These are phyloP conservation scores for Ormia ochracea DNA, from an alignment of 2,888 invertebrate genomes.

Conservation along the genomic window DNA sequence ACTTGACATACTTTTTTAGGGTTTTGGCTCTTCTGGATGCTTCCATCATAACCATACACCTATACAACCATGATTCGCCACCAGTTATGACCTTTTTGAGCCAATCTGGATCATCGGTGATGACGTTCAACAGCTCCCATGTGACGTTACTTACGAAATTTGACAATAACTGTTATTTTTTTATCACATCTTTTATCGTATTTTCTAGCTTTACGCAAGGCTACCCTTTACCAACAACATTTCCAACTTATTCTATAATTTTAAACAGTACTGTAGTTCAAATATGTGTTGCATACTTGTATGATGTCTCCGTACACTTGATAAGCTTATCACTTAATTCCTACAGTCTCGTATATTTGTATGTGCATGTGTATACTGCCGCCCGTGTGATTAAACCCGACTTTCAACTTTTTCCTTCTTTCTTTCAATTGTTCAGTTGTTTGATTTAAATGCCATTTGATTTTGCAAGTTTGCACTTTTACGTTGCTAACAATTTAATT, in stretches of 20 bases:
- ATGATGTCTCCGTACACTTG: conserved; percentile 21
- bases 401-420: conserved; percentile 59
- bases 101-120: too few relatives aligned
- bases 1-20: too few relatives aligned
- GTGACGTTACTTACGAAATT: too few relatives aligned
- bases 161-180: too few relatives aligned
- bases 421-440: conserved; percentile 29
- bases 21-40: too few relatives aligned
- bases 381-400: conserved; percentile 36
- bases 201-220: neutral
- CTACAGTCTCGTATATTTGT: neutral
- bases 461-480: conserved; percentile 14
- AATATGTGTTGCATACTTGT: conserved; percentile 15
- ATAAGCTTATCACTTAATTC: conserved; percentile 48
- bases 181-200: neutral
- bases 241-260: neutral
- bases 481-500: conserved; percentile 31
- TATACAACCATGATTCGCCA: too few relatives aligned
- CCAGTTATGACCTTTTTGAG: too few relatives aligned
- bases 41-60: too few relatives aligned
- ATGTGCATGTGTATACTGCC: neutral
- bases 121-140: too few relatives aligned
- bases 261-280: conserved; percentile 4
- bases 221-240: neutral
- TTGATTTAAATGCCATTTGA: conserved; percentile 39